These are phyloP conservation scores for Rhipidura dahli DNA, from an alignment of 2,113 vertebrate species.

Conservation along the genomic window DNA sequence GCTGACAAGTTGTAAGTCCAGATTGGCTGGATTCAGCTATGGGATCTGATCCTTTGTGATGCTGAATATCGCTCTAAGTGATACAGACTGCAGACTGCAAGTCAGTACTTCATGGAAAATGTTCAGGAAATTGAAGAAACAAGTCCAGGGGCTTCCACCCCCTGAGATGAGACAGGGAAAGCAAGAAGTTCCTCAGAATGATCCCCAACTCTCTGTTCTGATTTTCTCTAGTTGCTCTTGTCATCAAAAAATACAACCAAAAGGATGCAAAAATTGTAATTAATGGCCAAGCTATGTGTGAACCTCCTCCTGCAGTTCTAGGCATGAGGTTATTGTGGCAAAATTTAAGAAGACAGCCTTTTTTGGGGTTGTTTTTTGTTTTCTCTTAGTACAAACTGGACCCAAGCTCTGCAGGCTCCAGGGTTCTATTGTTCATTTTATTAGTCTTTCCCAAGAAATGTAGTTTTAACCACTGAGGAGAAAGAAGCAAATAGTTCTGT, in stretches of 20 bases:
- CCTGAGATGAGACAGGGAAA: background rate
- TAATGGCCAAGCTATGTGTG: background rate
- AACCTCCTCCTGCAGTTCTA: background rate
- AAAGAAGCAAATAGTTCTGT: background rate
- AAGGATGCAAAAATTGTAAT: background rate
- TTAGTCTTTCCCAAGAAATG: conserved; percentile 34
- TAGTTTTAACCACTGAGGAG: conserved; percentile 40
- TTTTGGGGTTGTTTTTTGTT: background rate
- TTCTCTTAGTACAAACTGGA: background rate
- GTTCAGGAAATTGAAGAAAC: background rate
- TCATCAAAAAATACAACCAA: background rate
- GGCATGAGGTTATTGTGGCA: background rate
- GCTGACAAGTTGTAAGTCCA: conserved; percentile 43
- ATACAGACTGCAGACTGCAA: conserved; percentile 1
- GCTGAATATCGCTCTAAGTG: conserved; percentile 1
- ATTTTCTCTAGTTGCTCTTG: conserved; percentile 11
- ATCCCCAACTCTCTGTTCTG: background rate
- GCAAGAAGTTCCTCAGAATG: background rate
- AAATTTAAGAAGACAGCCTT: conserved; percentile 2
- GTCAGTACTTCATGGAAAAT: conserved; percentile 37
- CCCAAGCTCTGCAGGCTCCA: conserved; percentile 3
- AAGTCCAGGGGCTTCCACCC: background rate
- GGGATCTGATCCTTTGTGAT: conserved; percentile 39
- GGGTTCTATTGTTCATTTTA: conserved; percentile 54
- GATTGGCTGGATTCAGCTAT: background rate